phyloP scores from a whole-genome alignment of 64 coral and sea anemone species.

The Trachythela sp. region DNA sequence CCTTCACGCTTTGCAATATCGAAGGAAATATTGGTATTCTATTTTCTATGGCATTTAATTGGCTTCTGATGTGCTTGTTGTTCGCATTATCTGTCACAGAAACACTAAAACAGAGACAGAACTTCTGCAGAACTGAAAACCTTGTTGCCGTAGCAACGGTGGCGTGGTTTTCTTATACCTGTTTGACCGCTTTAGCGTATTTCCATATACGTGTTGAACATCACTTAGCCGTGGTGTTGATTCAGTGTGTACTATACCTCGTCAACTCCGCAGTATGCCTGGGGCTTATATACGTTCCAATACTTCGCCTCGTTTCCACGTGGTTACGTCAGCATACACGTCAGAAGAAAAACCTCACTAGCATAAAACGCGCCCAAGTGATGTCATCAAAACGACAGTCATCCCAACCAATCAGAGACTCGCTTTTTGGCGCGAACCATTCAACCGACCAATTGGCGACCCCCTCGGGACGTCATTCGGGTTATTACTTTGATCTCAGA shows the following conservation, averaged over 20 bases:
- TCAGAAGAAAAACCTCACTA: conserved; percentile 14
- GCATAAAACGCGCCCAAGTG: background rate
- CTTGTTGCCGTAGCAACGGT: background rate
- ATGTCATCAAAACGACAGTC: conserved; percentile 18
- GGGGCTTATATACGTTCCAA: background rate
- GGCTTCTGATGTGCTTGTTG: background rate
- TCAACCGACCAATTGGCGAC: background rate
- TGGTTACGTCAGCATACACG: conserved; percentile 26
- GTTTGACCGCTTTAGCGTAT: background rate
- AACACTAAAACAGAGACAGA: background rate
- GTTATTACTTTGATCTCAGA: conserved; percentile 2
- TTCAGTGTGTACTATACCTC: background rate
- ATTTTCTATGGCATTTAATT: background rate
- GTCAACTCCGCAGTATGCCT: background rate
- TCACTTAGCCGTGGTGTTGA: background rate
- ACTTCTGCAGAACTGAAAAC: conserved; percentile 15
- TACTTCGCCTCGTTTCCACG: conserved; percentile 15
- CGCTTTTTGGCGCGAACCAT: background rate
- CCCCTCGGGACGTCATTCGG: background rate
- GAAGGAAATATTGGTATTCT: background rate
- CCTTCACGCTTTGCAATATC: background rate
- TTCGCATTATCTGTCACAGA: background rate
- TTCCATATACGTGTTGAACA: background rate
- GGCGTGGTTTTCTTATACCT: background rate
- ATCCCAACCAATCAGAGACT: background rate